These are phyloP conservation scores for Varanus komodoensis DNA, from an alignment of 2,113 vertebrate species.

Conservation along the genomic window DNA sequence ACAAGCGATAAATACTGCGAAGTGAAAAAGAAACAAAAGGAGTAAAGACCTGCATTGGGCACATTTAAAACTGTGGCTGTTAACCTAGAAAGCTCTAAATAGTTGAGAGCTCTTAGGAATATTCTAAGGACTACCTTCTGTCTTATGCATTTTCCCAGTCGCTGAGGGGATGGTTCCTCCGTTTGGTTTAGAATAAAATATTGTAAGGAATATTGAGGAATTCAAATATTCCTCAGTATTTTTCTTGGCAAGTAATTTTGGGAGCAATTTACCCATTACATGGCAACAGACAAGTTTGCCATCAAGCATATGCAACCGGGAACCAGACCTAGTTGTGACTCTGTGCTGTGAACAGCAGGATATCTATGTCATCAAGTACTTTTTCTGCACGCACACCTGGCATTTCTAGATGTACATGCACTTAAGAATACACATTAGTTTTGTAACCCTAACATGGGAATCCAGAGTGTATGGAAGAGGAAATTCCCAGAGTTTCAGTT, in stretches of 20 bases:
- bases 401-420: neutral
- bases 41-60: neutral
- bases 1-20: constrained; percentile 91
- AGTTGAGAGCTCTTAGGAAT: neutral
- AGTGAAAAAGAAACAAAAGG: constrained; percentile 38
- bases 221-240: neutral
- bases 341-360: neutral
- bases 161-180: neutral
- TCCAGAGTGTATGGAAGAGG: neutral
- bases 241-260: neutral
- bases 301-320: neutral
- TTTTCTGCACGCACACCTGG: neutral
- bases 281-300: neutral
- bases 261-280: neutral
- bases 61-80: too few species aligned
- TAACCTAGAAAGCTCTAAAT: neutral
- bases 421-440: neutral
- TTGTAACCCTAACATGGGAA: neutral
- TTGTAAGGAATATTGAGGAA: too few species aligned
- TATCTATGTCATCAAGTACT: neutral
- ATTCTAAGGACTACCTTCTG: neutral
- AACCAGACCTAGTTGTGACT: neutral
- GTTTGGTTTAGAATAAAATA: neutral
- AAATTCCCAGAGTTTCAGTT: neutral
- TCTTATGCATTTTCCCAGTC: neutral